phyloP scores from a whole-genome alignment of 2,113 vertebrate genomes.

The Canis aureus region DNA sequence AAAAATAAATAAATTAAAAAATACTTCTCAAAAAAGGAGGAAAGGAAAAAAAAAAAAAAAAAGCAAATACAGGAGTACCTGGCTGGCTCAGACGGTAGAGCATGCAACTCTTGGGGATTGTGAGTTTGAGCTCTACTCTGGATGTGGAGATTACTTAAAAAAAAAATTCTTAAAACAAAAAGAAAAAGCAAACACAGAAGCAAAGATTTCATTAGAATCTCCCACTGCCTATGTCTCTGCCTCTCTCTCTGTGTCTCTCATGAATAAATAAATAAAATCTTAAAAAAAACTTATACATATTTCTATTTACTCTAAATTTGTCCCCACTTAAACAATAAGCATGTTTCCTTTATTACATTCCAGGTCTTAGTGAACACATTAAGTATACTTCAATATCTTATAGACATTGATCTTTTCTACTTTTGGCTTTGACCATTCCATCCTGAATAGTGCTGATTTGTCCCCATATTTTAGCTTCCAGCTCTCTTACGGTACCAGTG shows the following conservation, averaged over 20 bases:
- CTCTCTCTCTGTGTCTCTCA: too few relatives aligned
- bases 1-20: too few relatives aligned
- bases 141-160: background rate
- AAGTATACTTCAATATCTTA: slow-evolving; percentile 67
- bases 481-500: background rate
- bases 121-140: background rate
- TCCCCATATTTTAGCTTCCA: background rate
- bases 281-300: background rate
- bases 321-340: slow-evolving; percentile 17
- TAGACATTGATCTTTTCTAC: slow-evolving; percentile 49
- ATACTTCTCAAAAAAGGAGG: too few relatives aligned
- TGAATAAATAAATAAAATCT: too few relatives aligned
- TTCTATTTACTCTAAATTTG: background rate
- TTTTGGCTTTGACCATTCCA: slow-evolving; percentile 8
- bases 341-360: slow-evolving; percentile 18
- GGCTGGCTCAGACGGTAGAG: background rate
- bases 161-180: too few relatives aligned
- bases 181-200: background rate
- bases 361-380: slow-evolving; percentile 46
- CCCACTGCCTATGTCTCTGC: too few relatives aligned
- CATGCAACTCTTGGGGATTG: background rate
- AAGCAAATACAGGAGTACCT: background rate
- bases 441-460: slow-evolving; percentile 32
- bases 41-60: too few relatives aligned
- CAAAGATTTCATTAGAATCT: background rate